Evolutionary conservation across 1,140 invertebrate genomes (phyloP).

Genomic region (Drosophila yakuba): DNA sequence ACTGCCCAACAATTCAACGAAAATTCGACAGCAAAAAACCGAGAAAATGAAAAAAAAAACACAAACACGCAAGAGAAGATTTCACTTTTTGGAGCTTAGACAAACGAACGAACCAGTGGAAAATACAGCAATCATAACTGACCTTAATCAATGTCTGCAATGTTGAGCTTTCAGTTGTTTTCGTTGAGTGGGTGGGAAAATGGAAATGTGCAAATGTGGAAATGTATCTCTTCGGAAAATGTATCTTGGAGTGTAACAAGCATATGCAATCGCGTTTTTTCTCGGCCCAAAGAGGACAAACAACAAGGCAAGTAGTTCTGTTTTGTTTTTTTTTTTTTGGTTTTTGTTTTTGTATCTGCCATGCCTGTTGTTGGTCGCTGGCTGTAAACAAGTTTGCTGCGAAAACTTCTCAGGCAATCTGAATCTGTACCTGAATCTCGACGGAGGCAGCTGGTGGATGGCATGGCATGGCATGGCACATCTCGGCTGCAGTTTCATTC

Average conservation of each 20-base stretch:
- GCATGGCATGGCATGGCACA: background rate
- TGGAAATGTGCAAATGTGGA: constrained; percentile 24
- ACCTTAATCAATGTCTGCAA: constrained; percentile 72
- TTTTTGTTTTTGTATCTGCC: background rate
- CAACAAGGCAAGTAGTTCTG: constrained; percentile 19
- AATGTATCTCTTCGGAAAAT: constrained; percentile 32
- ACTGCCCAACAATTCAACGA: constrained; percentile 25
- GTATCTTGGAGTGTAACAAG: constrained; percentile 55
- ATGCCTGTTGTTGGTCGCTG: background rate
- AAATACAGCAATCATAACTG: constrained; percentile 65
- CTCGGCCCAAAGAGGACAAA: constrained; percentile 41
- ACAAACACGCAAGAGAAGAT: constrained; percentile 47
- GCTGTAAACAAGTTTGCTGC: constrained; percentile 73
- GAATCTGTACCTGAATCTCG: constrained; percentile 55
- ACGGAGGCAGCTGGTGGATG: constrained; percentile 42
- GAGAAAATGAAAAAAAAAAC: constrained; percentile 7
- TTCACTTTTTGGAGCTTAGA: constrained; percentile 66
- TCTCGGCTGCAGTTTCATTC: constrained; percentile 64
- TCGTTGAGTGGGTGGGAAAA: constrained; percentile 43
- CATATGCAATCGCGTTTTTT: constrained; percentile 58
- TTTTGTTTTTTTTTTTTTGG: background rate
- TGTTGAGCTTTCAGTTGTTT: constrained; percentile 43
- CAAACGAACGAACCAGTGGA: constrained; percentile 11
- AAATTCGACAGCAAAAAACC: background rate
- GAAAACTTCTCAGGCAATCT: constrained; percentile 73